A percentile compares a stretch with the other conserved stretches of the same genome.
Evolutionary conservation across 2,113 vertebrate species (phyloP).

Genomic region (Lutjanus erythropterus): DNA sequence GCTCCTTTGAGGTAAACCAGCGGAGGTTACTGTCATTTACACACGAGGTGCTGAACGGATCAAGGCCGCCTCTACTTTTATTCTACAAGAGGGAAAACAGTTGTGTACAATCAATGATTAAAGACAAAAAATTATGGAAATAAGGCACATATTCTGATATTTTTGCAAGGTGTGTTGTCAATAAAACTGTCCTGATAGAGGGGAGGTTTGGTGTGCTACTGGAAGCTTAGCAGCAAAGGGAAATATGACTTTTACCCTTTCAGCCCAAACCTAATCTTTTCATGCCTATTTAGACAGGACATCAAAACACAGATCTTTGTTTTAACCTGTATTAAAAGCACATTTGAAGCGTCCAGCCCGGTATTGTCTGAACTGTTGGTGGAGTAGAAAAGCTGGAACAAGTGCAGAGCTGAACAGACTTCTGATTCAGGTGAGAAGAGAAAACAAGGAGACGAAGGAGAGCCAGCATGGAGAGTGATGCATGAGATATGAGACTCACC

Average conservation of each 20-base stretch:
- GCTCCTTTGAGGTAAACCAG: slow-evolving; percentile 41
- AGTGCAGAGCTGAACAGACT: slow-evolving; percentile 36
- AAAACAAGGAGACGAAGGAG: slow-evolving; percentile 26
- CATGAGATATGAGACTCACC: slow-evolving; percentile 41
- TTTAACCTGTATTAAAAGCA: not conserved
- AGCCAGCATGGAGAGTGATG: slow-evolving; percentile 48
- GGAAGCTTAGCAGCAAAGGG: slow-evolving; percentile 1
- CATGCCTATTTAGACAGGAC: slow-evolving; percentile 10
- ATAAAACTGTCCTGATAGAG: not conserved
- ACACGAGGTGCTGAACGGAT: slow-evolving; percentile 5
- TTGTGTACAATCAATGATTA: not conserved
- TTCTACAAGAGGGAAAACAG: not conserved
- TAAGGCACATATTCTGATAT: not conserved
- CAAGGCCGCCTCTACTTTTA: not conserved
- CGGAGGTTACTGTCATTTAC: slow-evolving; percentile 18
- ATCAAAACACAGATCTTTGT: not conserved
- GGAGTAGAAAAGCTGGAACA: slow-evolving; percentile 23
- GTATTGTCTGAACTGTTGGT: slow-evolving; percentile 16
- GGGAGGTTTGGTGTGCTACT: not conserved
- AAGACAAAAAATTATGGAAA: not conserved
- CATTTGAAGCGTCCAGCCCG: slow-evolving; percentile 9
- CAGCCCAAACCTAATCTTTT: slow-evolving; percentile 6
- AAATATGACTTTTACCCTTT: slow-evolving; percentile 7
- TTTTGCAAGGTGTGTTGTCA: not conserved
- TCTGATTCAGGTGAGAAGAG: slow-evolving; percentile 42